Base-by-base conservation (phyloP, 1,140 invertebrate genomes). In the Saccostrea echinata region DNA sequence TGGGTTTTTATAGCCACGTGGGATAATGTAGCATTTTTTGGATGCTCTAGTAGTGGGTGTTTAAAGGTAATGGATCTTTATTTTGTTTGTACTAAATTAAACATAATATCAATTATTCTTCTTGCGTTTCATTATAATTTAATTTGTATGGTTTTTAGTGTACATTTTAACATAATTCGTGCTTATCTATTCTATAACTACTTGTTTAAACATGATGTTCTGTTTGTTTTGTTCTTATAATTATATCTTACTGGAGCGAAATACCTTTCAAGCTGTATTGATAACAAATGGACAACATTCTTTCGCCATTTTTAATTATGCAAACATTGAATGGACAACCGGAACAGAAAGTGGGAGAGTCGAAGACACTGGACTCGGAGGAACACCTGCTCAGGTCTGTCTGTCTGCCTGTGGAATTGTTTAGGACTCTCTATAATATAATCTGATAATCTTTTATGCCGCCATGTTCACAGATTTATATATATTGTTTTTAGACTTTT, bases 251-350 rank as follows among this genome's bases (percentile, higher is more conserved):
- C 9, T 43, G 43, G 9, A 43, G 43, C 43, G 9, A 86, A 94
- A 94, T 84, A 94, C 94, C 76, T 95, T 94, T 89, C 94, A 95
- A 90, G 88, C 91, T 4, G 90, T 94, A 11, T 89, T 95, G 12
- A 91, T 92, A 12, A 93, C 93, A 0, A 91, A 94, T 88, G 92
- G 93, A 0, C 51, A 27, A 24, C 87, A 88, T 35, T 94, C 94
- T 1, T 94, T 94, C 85, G 91, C 92, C 1, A 91, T 94, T 3
- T 92, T 94, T 71, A 93, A 94, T 88, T 95, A 95, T 90, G 90
- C 92, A 51, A 89, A 91, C 33, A 92, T 94, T 11, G 87, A 90
- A 52, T 95, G 94, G 94, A 94, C 93, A 0, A 94, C 93, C 51
- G 93, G 94, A 13, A 91, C 91, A n/a, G 92, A 91, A 84, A 93